Conservation (phyloP, 2,113 vertebrate species). For the Cephalopholis sonnerati region DNA sequence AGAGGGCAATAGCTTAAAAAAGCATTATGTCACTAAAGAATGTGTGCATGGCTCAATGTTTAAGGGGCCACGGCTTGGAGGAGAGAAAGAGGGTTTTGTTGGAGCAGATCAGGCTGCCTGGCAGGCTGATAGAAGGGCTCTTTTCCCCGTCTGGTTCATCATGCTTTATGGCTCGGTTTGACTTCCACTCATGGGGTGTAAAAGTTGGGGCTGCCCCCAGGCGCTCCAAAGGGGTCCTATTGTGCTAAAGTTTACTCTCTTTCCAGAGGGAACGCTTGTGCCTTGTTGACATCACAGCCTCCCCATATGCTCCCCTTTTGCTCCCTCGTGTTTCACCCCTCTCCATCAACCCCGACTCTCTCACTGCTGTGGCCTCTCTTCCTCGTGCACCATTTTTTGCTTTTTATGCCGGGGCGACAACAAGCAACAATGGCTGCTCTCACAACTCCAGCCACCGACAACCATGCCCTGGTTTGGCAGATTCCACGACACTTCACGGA, state of each 20-base stretch:
- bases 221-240: slow-evolving; percentile 71
- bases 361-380: slow-evolving; percentile 10
- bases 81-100: slow-evolving; percentile 82
- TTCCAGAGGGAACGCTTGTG: slow-evolving; percentile 70
- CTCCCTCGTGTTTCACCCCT: slow-evolving; percentile 22
- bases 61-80: slow-evolving; percentile 69
- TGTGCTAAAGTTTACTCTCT: slow-evolving; percentile 80
- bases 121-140: slow-evolving; percentile 71
- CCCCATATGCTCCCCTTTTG: slow-evolving; percentile 57
- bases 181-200: slow-evolving; percentile 76
- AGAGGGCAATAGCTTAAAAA: slow-evolving; percentile 80
- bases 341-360: slow-evolving; percentile 17
- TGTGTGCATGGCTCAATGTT: slow-evolving; percentile 69
- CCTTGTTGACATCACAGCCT: slow-evolving; percentile 78
- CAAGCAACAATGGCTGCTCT: slow-evolving; percentile 64
- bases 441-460: slow-evolving; percentile 47
- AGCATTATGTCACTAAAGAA: slow-evolving; percentile 83
- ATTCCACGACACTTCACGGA: slow-evolving; percentile 76
- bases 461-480: slow-evolving; percentile 70
- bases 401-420: slow-evolving; percentile 62
- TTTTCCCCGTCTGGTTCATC: slow-evolving; percentile 56
- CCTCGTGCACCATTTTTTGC: slow-evolving; percentile 20
- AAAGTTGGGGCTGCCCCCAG: slow-evolving; percentile 64
- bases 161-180: slow-evolving; percentile 77
- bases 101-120: slow-evolving; percentile 68